Base-by-base conservation (phyloP, 1,140 invertebrate genomes). In the Chironomus striatipennis region DNA sequence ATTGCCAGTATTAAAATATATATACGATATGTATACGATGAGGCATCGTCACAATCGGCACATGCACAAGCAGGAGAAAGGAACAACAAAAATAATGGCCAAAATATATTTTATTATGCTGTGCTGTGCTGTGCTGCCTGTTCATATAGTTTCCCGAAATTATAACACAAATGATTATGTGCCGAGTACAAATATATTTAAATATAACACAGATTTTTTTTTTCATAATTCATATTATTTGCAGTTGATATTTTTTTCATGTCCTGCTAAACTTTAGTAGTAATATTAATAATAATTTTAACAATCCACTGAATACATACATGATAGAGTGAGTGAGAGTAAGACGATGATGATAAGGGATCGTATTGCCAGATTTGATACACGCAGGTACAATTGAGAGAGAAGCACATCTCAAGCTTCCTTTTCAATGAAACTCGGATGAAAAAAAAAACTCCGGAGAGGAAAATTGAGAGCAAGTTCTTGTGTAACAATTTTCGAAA, bases 1-100 rank as follows among this genome's bases (percentile, higher is more conserved):
- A 57, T 57, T 57, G 47, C 47, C 47, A 57, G 47, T 57, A 57
- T n/a, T n/a, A n/a, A n/a, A n/a, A n/a, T n/a, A n/a, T n/a, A n/a
- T n/a, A n/a, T n/a, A n/a, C n/a, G n/a, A 15, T n/a, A n/a, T 57
- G 4, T n/a, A 57, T n/a, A 57, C 47, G 47, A 34, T 34, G 24
- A 57, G 47, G 47, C 47, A 57, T n/a, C 12, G 4, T n/a, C n/a
- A 57, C 47, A 57, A 57, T 57, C 47, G 47, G 47, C 47, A 57
- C n/a, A 57, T 57, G 47, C 47, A 57, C 47, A n/a, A 57, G 47
- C 10, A n/a, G 47, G 47, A 57, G 47, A 57, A 57, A 57, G 47
- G 12, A 57, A 57, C 47, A 57, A 57, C 47, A 57, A 57, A n/a
- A 57, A 57, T 57, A 57, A 57, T 57, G 47, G 12, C 47, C 47